phyloP scores from a whole-genome alignment of 2,113 vertebrate genomes.

The Hystrix cristata region DNA sequence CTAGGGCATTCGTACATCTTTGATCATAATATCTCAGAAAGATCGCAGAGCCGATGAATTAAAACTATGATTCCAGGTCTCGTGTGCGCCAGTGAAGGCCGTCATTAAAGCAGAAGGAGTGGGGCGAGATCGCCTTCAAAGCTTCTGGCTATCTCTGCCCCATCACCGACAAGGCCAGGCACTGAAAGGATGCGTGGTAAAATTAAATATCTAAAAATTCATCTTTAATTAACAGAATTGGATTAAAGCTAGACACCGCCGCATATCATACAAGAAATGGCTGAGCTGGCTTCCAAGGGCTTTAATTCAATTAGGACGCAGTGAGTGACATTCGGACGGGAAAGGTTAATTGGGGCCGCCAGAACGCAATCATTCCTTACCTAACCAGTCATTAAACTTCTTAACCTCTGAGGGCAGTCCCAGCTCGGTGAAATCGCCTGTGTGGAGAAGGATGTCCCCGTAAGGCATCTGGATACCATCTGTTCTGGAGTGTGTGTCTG shows the following conservation, averaged over 20 bases:
- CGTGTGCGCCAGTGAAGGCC: background rate
- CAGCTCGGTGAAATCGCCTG: slow-evolving; percentile 99
- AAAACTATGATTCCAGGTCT: slow-evolving; percentile 72
- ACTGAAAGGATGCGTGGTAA: slow-evolving; percentile 79
- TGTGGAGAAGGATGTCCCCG: slow-evolving; percentile 99
- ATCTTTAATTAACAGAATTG: slow-evolving; percentile 88
- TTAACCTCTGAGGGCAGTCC: slow-evolving; percentile 99
- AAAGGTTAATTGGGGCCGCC: slow-evolving; percentile 92
- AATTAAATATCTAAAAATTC: slow-evolving; percentile 84
- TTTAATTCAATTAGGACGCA: slow-evolving; percentile 91
- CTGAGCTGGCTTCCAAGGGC: slow-evolving; percentile 84
- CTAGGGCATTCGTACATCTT: slow-evolving; percentile 66
- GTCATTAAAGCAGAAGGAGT: slow-evolving; percentile 74
- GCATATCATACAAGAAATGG: slow-evolving; percentile 82
- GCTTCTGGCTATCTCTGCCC: slow-evolving; percentile 51
- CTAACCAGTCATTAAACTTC: slow-evolving; percentile 99
- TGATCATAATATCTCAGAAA: slow-evolving; percentile 49
- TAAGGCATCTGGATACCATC: slow-evolving; percentile 99
- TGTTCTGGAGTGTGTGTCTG: slow-evolving; percentile 99
- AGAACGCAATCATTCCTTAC: slow-evolving; percentile 94
- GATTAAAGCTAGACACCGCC: slow-evolving; percentile 82
- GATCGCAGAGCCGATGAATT: slow-evolving; percentile 73
- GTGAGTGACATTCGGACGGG: slow-evolving; percentile 89
- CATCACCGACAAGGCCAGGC: slow-evolving; percentile 61
- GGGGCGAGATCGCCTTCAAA: slow-evolving; percentile 57